Percentiles rank a stretch among this genome's conserved stretches.
Evolutionary conservation across 2,113 vertebrate genomes (phyloP).

Genomic region (Spea multiplicata): DNA sequence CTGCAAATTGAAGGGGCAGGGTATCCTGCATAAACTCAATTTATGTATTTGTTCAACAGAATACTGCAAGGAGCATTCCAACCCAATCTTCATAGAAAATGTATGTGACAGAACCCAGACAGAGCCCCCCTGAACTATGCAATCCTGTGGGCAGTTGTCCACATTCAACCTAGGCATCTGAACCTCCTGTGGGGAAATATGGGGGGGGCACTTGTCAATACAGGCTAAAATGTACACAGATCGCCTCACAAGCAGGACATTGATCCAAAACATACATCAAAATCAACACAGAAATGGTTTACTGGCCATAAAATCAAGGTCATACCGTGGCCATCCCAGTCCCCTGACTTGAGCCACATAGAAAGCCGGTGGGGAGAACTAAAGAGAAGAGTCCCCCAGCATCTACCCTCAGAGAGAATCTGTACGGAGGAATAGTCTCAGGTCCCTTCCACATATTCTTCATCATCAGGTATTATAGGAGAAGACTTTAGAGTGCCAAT

Average conservation of each 20-base stretch:
- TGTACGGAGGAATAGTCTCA: background rate
- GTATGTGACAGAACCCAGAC: no score
- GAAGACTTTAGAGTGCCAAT: background rate
- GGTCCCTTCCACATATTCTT: background rate
- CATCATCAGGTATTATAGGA: background rate
- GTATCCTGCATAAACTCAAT: no score
- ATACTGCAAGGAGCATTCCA: no score
- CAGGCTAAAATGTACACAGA: no score
- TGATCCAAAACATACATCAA: background rate
- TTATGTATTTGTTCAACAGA: no score
- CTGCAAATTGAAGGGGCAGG: no score
- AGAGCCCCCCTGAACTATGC: no score
- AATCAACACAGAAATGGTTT: background rate
- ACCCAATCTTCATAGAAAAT: no score
- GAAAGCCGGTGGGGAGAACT: background rate
- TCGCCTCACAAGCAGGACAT: background rate
- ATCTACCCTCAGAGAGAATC: background rate
- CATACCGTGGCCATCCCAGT: background rate
- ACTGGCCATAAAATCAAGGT: background rate
- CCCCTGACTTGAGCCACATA: background rate
- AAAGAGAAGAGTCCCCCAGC: background rate
- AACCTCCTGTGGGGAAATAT: no score
- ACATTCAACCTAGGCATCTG: no score
- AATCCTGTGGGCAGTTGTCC: no score
- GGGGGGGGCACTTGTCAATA: no score